Conservation (phyloP, 2,888 invertebrate genomes). For the Xanthia togata region DNA sequence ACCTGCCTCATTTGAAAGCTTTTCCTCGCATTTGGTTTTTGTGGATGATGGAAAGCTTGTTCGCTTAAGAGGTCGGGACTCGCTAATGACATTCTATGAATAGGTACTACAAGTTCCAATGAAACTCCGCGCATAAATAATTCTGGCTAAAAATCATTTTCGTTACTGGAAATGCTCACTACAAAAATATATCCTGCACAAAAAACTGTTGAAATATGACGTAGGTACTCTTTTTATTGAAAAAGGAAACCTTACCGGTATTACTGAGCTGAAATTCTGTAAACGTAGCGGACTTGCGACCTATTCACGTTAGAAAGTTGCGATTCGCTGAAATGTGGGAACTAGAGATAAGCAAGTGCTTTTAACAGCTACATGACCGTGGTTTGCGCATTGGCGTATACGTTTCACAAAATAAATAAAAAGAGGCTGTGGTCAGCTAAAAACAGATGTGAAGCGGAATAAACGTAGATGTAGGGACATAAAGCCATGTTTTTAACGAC, state of each 20-base stretch:
- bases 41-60: conserved; percentile 37
- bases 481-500: background rate
- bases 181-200: conserved; percentile 5
- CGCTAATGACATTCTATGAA: conserved; percentile 58
- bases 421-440: conserved; percentile 19
- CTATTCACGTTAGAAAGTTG: conserved; percentile 43
- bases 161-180: conserved; percentile 7
- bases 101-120: conserved; percentile 32
- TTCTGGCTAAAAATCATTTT: conserved; percentile 32
- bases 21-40: conserved; percentile 33
- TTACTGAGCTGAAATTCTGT: conserved; percentile 19
- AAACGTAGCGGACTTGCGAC: conserved; percentile 25
- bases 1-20: conserved; percentile 31
- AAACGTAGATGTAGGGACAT: background rate
- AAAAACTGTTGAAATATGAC: conserved; percentile 9
- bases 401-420: conserved; percentile 37
- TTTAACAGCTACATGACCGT: conserved; percentile 26
- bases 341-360: conserved; percentile 34
- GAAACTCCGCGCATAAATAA: conserved; percentile 44
- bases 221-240: conserved; percentile 13
- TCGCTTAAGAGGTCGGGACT: conserved; percentile 21
- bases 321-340: conserved; percentile 36
- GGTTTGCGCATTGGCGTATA: conserved; percentile 44
- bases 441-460: conserved; percentile 22
- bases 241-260: conserved; percentile 21